phyloP scores from a whole-genome alignment of 2,888 invertebrate species.

The Eristalis arbustorum region DNA sequence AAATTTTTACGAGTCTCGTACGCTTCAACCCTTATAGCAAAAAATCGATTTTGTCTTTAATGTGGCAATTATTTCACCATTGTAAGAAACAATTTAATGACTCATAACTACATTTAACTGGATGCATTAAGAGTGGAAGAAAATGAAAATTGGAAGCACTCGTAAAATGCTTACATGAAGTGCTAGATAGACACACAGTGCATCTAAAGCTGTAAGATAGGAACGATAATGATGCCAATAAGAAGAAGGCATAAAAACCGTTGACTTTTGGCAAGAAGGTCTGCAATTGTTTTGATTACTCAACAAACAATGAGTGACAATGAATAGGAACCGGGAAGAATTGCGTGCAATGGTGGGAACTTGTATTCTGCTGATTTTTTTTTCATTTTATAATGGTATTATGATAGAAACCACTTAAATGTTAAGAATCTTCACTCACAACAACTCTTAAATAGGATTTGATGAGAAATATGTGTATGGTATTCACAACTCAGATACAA shows the following conservation, averaged over 20 bases:
- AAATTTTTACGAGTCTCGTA: slow-evolving; percentile 37
- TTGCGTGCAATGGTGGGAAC: slow-evolving; percentile 1
- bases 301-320: slow-evolving; percentile 43
- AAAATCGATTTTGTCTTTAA: slow-evolving; percentile 62
- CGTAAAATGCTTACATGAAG: slow-evolving; percentile 56
- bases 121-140: slow-evolving; percentile 47
- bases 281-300: slow-evolving; percentile 36
- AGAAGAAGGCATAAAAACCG: slow-evolving; percentile 45
- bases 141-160: slow-evolving; percentile 62
- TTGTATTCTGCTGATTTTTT: background rate
- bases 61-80: slow-evolving; percentile 62
- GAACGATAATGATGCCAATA: slow-evolving; percentile 52
- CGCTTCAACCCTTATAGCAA: slow-evolving; percentile 26
- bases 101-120: slow-evolving; percentile 64
- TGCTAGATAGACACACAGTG: slow-evolving; percentile 23
- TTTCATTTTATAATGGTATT: slow-evolving; percentile 18
- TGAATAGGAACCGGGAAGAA: slow-evolving; percentile 12
- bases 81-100: slow-evolving; percentile 66
- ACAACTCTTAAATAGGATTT: background rate
- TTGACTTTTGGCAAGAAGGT: slow-evolving; percentile 40
- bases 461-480: too few species aligned
- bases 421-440: background rate
- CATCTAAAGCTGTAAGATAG: slow-evolving; percentile 19
- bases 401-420: slow-evolving; percentile 20
- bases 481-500: too few species aligned